These are phyloP conservation scores for Tetrao urogallus DNA, from an alignment of 2,113 vertebrate species.

Conservation along the genomic window DNA sequence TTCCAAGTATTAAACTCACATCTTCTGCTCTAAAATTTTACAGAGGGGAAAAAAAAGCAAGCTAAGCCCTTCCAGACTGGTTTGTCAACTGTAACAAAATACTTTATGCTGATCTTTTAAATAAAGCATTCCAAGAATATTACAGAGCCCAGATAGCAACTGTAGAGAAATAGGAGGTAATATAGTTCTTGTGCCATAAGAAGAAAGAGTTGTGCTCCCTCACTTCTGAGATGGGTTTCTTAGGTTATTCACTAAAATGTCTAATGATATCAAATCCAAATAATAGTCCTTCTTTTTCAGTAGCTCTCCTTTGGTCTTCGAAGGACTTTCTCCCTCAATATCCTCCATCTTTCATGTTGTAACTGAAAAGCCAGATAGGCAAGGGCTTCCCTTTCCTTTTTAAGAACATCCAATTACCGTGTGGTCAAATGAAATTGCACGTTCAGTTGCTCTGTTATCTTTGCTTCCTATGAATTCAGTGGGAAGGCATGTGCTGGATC, in stretches of 20 bases:
- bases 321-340: background rate
- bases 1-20: background rate
- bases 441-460: background rate
- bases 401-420: background rate
- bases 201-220: background rate
- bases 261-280: background rate
- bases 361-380: background rate
- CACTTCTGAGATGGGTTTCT: background rate
- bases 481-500: background rate
- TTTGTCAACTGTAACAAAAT: background rate
- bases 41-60: background rate
- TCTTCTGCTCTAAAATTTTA: background rate
- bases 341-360: background rate
- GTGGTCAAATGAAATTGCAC: background rate
- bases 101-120: background rate
- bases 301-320: background rate
- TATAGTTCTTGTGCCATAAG: background rate
- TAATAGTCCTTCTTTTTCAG: background rate
- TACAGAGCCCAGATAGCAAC: background rate
- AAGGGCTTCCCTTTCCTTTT: background rate
- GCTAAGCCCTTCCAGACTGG: accelerated
- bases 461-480: background rate
- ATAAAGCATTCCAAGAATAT: background rate
- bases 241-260: background rate
- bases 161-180: background rate